Percentiles rank a stretch among this genome's conserved stretches.
Conservation (phyloP, 2,113 vertebrate species). For the Nesogale talazaci region DNA sequence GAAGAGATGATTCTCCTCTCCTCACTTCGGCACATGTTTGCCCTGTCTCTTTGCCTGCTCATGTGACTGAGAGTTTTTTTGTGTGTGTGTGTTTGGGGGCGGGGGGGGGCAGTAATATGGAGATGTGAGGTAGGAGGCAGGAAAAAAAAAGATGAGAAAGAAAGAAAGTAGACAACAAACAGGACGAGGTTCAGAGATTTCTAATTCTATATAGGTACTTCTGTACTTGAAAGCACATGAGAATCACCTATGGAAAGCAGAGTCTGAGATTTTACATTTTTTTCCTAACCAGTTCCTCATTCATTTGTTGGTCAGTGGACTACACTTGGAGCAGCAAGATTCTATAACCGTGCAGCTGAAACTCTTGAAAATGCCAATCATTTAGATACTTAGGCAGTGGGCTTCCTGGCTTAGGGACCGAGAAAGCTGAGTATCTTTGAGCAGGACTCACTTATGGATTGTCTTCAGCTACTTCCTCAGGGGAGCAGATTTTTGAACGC, state of each 20-base stretch:
- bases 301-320: not conserved
- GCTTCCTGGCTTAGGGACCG: too few relatives aligned
- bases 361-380: not conserved
- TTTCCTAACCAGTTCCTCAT: not conserved
- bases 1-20: not conserved
- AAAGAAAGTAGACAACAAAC: not conserved
- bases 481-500: too few relatives aligned
- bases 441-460: too few relatives aligned
- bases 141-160: not conserved
- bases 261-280: constrained; percentile 7
- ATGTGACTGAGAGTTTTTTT: not conserved
- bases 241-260: not conserved
- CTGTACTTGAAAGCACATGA: not conserved
- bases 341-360: not conserved
- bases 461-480: too few relatives aligned
- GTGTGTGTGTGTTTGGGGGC: too few relatives aligned
- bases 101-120: too few relatives aligned
- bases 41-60: not conserved
- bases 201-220: not conserved
- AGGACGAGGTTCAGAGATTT: not conserved
- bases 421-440: too few relatives aligned
- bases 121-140: not conserved
- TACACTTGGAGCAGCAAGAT: not conserved
- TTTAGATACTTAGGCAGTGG: too few relatives aligned
- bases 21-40: not conserved